Evolutionary conservation across 2,113 vertebrate genomes (phyloP).

Genomic region (Dipodomys stephensi): DNA sequence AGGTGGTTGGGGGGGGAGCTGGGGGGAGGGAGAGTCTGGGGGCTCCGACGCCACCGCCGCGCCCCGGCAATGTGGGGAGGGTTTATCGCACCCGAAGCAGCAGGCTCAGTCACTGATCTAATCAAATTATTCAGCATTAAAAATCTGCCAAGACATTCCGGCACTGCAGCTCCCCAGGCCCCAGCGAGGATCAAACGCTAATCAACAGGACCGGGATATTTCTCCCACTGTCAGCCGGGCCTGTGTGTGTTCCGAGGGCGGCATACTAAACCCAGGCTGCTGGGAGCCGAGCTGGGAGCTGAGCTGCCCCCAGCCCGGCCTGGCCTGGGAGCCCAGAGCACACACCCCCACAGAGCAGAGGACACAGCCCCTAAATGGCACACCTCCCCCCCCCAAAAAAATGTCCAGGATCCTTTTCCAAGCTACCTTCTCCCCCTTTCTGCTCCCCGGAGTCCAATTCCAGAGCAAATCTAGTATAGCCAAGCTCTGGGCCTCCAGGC

Average conservation of each 20-base stretch:
- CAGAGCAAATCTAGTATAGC: too few relatives aligned
- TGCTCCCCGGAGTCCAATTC: neutral
- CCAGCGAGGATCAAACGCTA: conserved; percentile 91
- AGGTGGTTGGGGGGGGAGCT: accelerated
- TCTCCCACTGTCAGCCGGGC: conserved; percentile 88
- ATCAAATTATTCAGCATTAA: conserved; percentile 91
- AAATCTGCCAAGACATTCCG: conserved; percentile 89
- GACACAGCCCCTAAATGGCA: accelerated
- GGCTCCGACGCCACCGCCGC: neutral
- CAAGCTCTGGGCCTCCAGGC: neutral
- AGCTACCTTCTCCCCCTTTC: neutral
- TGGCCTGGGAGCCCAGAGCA: neutral
- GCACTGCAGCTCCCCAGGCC: conserved; percentile 86
- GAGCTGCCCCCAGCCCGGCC: conserved; percentile 72
- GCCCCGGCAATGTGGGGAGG: conserved; percentile 74
- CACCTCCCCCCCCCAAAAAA: accelerated
- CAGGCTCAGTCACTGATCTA: conserved; percentile 88
- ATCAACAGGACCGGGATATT: conserved; percentile 87
- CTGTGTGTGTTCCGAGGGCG: conserved; percentile 88
- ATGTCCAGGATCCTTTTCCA: too few relatives aligned
- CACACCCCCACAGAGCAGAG: accelerated
- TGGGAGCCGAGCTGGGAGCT: conserved; percentile 72
- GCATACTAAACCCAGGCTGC: conserved; percentile 82
- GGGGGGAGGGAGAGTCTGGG: too few relatives aligned
- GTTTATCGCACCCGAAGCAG: conserved; percentile 88